Base-by-base conservation (phyloP, 2,888 invertebrate genomes). In the Xylota segnis region DNA sequence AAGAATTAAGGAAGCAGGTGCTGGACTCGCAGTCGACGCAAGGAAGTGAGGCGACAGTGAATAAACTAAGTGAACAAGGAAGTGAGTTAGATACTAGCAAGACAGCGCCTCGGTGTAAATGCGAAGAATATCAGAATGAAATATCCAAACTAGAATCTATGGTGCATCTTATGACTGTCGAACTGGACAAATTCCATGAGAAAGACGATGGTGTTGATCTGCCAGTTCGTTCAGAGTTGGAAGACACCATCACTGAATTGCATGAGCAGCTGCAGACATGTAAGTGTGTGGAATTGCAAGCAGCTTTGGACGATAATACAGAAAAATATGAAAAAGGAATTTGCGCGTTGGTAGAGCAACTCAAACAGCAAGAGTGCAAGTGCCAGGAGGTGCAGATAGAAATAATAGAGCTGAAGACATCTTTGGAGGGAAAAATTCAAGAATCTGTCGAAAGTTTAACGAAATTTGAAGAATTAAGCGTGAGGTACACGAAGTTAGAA, bases 341-440 rank as follows among this genome's bases (percentile, higher is more conserved):
- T 7, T 75, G 29, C 14, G 37, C 16, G 0, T 52, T 81, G 40
- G 5, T 88, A 5, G 18, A 63, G 40, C 18, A 77, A 43, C 32
- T 87, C 0, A 74, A 50, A 18, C 56, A 34, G 34, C 79, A 68
- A 74, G 88, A 76, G 27, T 54, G 10, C 66, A 87, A 68, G 78
- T 81, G 59, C 23, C 63, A 27, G 66, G 79, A 61, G 59, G 71
- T 58, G 65, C 63, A 29, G 66, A 52, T 43, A 47, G 83, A 77
- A 61, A 82, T 66, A 52, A 61, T 29, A 61, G 88, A 76, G 45
- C 77, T 66, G 61, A 83, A 56, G 58, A 83, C 68, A 12, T 52
- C 68, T 2, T 43, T 88, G 6, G 61, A 87, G 70, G 56, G 34
- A 9, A 78, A 87, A 66, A 52, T 12, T 1, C 14, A 54, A 32